Base-by-base conservation (phyloP, 2,113 vertebrate species). In the Irena cyanogastra region DNA sequence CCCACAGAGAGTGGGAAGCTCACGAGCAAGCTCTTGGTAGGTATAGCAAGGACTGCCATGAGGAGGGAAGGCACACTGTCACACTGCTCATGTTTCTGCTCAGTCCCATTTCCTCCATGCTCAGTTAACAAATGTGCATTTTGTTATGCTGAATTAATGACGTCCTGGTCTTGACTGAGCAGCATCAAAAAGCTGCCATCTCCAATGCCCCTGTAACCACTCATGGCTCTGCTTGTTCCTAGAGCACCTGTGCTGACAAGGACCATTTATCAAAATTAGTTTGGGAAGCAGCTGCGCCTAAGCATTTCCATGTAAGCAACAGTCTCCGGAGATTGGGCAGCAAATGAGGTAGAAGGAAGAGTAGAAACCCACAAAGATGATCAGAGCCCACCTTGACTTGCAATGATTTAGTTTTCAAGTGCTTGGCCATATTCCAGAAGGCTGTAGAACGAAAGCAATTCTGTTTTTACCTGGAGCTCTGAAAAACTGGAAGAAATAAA, bases 21-120 rank as follows among this genome's bases (percentile, higher is more conserved):
- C 21, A 3, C 30, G 7, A 59, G 19, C 14, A 52, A n/a, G 30
- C 4, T 81, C 23, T 39, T 39, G 35, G 39, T 9, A 59, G 42
- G 21, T 54, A 2, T 42, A 69, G 37, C 15, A 72, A 10, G 1
- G 7, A 9, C 7, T 15, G 11, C 16, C 0, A 0, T 12, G 57
- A 57, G 28, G 16, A 59, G 11, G 14, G 49, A 9, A 53, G 78
- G 10, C 8, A 16, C 3, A 4, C 13, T 19, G 13, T 59, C 10
- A 7, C 6, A 37, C 6, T 70, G 8, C 37, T 24, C 30, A 6
- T 47, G 15, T 59, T 87, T 78, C 33, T 81, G 4, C 35, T 66
- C 12, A 41, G 44, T n/a, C 5, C 17, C 11, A 10, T 45, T 87
- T 75, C 24, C 18, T 63, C 33, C 9, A 6, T 35, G 27, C 14